These are phyloP conservation scores for Lophura swinhoii DNA, from an alignment of 2,797 vertebrate genomes.

Conservation along the genomic window DNA sequence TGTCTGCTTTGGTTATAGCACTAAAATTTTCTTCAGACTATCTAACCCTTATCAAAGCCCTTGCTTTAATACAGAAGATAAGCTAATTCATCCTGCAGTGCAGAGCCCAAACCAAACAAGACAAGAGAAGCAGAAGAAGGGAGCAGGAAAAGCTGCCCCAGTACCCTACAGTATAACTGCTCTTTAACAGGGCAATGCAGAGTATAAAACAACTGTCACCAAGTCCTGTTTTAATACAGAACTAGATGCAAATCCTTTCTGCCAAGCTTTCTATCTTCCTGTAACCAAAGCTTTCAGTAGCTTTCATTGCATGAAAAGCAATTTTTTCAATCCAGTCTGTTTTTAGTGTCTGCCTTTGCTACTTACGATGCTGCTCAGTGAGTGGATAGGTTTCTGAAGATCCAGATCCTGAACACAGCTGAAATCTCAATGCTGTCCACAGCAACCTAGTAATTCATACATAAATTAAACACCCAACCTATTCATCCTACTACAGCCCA, in stretches of 20 bases:
- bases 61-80: background rate
- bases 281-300: background rate
- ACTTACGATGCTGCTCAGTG: background rate
- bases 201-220: background rate
- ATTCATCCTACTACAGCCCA: background rate
- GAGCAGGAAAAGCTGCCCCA: background rate
- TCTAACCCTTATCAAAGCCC: background rate
- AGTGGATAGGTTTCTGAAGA: background rate
- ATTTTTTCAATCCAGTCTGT: background rate
- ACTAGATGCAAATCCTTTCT: background rate
- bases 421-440: background rate
- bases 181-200: background rate
- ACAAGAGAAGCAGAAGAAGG: background rate
- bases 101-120: background rate
- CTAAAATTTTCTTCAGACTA: background rate
- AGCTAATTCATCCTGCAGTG: background rate
- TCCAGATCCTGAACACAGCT: background rate
- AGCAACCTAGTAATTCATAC: accelerated
- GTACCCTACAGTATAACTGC: background rate
- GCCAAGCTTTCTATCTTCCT: background rate
- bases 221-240: background rate
- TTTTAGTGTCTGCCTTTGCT: background rate
- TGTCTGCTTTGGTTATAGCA: background rate
- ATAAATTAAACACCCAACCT: background rate
- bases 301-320: background rate